Percentiles rank a stretch among this genome's conserved stretches.
These are phyloP conservation scores for Melopsittacus undulatus DNA, from an alignment of 2,797 vertebrate genomes.

Conservation along the genomic window DNA sequence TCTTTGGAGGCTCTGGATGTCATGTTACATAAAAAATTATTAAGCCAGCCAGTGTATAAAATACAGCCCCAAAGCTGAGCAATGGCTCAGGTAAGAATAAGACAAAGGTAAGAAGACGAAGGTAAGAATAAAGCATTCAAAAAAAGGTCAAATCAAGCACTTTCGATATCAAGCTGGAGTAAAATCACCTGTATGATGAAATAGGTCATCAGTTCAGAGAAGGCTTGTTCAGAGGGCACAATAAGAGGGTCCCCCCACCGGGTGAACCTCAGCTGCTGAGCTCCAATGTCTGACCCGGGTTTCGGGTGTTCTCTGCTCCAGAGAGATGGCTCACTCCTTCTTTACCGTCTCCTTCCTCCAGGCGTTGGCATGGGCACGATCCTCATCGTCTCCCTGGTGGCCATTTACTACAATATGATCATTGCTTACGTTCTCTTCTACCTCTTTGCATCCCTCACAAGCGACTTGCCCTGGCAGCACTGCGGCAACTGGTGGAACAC, in stretches of 20 bases:
- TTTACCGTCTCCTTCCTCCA: conserved; percentile 69
- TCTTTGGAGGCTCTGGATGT: background rate
- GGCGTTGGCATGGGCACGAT: conserved; percentile 82
- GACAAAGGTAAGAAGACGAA: too few relatives aligned
- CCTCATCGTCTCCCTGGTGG: conserved; percentile 82
- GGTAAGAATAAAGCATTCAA: background rate
- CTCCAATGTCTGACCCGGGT: background rate
- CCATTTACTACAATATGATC: conserved; percentile 86
- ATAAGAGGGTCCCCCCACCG: background rate
- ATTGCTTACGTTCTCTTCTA: conserved; percentile 86
- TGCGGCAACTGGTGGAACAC: conserved; percentile 85
- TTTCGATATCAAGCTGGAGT: background rate
- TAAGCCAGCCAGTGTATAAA: background rate
- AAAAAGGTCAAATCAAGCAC: background rate
- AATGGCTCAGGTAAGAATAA: too few relatives aligned
- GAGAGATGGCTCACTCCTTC: conserved; percentile 18
- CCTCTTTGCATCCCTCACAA: conserved; percentile 85
- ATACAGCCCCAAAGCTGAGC: background rate
- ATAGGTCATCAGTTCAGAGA: background rate
- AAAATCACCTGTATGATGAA: background rate
- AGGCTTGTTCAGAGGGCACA: background rate
- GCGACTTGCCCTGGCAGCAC: conserved; percentile 81
- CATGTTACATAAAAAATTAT: background rate
- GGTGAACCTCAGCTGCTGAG: conserved; percentile 4
- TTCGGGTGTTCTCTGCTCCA: background rate